These are phyloP conservation scores for Drosophila aff. DNA, from an alignment of 1,140 invertebrate genomes.

Conservation along the genomic window DNA sequence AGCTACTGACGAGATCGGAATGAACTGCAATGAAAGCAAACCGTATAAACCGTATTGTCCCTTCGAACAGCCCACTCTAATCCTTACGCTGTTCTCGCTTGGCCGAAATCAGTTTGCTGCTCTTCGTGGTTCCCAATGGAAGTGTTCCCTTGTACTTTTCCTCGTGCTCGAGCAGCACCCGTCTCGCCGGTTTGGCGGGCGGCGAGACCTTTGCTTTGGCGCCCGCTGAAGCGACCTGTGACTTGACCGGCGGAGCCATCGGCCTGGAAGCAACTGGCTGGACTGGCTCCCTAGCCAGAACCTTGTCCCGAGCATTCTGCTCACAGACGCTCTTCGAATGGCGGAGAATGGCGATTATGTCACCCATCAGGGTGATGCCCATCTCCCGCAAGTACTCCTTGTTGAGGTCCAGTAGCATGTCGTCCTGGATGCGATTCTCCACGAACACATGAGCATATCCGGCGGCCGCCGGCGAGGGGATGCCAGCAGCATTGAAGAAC, in stretches of 20 bases:
- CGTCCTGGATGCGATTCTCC: too few species aligned
- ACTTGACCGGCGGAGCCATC: conserved; percentile 74
- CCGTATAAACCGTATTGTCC: too few species aligned
- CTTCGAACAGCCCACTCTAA: too few species aligned
- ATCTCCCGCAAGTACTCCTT: conserved; percentile 94
- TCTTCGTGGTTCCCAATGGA: too few species aligned
- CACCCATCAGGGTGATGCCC: conserved; percentile 93
- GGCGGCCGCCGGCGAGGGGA: too few species aligned
- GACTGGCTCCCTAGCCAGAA: conserved; percentile 85
- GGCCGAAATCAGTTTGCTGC: conserved; percentile 17
- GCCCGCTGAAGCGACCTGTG: not conserved
- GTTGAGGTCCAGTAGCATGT: conserved; percentile 89
- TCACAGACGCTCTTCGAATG: conserved; percentile 92
- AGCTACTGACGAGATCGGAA: too few species aligned
- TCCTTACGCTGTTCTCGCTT: conserved; percentile 6
- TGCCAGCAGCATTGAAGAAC: too few species aligned
- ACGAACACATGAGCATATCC: too few species aligned
- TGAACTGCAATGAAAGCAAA: too few species aligned
- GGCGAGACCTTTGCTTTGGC: conserved; percentile 30
- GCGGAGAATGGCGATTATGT: conserved; percentile 93
- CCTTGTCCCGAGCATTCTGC: conserved; percentile 87
- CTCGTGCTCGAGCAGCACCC: conserved; percentile 85
- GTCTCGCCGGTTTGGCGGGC: conserved; percentile 71
- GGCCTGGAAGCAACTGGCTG: conserved; percentile 62
- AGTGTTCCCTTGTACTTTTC: too few species aligned